Evolutionary conservation across 2,113 vertebrate genomes (phyloP), one percentile per base, ranked within the genome.

Genomic region (Columbina picui): DNA sequence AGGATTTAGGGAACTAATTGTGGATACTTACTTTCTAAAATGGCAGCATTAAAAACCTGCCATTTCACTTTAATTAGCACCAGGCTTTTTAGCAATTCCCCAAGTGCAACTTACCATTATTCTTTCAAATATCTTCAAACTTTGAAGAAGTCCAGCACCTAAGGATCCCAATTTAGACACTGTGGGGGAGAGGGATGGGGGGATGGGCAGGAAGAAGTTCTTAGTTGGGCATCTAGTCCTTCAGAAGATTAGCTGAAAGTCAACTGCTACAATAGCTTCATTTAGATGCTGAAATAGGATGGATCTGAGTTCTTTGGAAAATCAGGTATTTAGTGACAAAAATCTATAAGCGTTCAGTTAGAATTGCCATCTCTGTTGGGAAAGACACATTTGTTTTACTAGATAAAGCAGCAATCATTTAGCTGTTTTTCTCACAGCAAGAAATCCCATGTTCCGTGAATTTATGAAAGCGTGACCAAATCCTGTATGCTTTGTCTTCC

Each of bases 321-420:
- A 60, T 53, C 63, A 89, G 57, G 49, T 79, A 84, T 79, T 92
- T 89, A 79, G 65, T 32, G 36, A 34, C 26, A 86, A 83, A 45
- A 91, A 93, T 70, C 69, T 81, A 12, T 80, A 85, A 75, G 38
- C 1, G 3, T 87, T 89, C 52, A 50, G 59, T 76, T 83, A 75
- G 60, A 96, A 95, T 90, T 84, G 90, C 71, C 7, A 0, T 84
- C 89, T 88, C 90, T 86, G 79, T 63, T 88, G 93, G 92, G 55
- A 71, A 95, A 55, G 85, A 93, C 36, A 74, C 38, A 81, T 81
- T 96, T 87, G n/a, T 90, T 95, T 95, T 96, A 93, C 88, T 69
- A 92, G 90, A 87, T 94, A 93, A 96, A 94, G 30, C 14, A 90
- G 49, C 52, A 93, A 68, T 89, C 56, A 32, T 70, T 94, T 88